Evolutionary conservation across 2,888 invertebrate genomes (phyloP), one percentile per base, ranked within the genome.

Genomic region (Anticlea derivata): DNA sequence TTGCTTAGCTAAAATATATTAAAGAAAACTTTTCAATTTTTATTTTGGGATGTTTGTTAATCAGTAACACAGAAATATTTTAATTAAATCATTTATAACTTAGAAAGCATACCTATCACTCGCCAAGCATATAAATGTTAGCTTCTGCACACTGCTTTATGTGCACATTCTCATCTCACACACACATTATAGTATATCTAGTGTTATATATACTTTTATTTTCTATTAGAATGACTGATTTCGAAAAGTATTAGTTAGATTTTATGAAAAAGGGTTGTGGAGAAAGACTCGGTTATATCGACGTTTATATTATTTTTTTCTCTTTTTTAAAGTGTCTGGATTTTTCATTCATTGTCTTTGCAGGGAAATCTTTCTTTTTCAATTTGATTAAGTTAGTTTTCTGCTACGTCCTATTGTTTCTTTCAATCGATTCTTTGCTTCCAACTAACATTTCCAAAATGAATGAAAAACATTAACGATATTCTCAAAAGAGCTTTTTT

Each of bases 251-350:
- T 39, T 54, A 41, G 12, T 50, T n/a, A 39, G 30, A 44, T 43
- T 37, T 44, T 49, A 50, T 33, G 27, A 46, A 49, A 58, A 89
- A 88, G 86, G 91, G 89, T 89, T 89, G 89, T 89, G 89, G 89
- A 89, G 78, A 73, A 78, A 79, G 86, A 84, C 82, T 81, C 78
- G 76, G 30, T 35, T 27, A 3, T 17, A 17, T 45, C 7, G 33
- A 50, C 73, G 58, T 52, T 63, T 58, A 53, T 54, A 45, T 46
- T 51, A 41, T 44, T 51, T 56, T 43, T 39, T 33, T 45, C 49
- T 61, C 52, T 41, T 50, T 59, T 58, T 56, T 52, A 53, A 35
- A 56, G 26, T 58, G 43, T 52, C 50, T 40, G 24, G 24, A 24
- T 50, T 48, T 45, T 61, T 40, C 17, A 51, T 55, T 58, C 48